Evolutionary conservation across 2,888 invertebrate genomes (phyloP).

Genomic region (Cheilosia vulpina): DNA sequence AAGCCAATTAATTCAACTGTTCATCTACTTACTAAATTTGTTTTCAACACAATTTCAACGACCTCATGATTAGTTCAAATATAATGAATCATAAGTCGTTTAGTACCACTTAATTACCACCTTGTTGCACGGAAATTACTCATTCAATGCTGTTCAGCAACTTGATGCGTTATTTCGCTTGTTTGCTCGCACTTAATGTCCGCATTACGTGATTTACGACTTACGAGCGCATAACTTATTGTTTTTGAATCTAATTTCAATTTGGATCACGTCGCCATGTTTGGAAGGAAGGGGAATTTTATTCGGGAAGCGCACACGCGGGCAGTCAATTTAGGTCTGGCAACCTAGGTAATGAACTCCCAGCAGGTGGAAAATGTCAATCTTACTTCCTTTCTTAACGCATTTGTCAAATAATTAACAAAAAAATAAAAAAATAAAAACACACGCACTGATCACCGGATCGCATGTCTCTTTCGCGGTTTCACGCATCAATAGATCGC

Average conservation of each 20-base stretch:
- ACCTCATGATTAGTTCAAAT: conserved; percentile 25
- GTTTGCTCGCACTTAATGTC: conserved; percentile 16
- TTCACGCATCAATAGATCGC: conserved; percentile 18
- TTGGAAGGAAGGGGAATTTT: conserved; percentile 22
- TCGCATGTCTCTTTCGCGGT: conserved; percentile 1
- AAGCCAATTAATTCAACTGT: background rate
- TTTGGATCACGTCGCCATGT: conserved; percentile 57
- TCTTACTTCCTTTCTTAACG: conserved; percentile 33
- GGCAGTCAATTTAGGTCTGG: conserved; percentile 1
- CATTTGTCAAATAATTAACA: background rate
- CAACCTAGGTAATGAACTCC: conserved; percentile 52
- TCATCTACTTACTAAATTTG: background rate
- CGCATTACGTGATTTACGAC: conserved; percentile 28
- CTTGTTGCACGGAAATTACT: conserved; percentile 36
- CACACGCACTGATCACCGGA: conserved; percentile 10
- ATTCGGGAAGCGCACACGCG: conserved; percentile 32
- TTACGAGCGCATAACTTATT: conserved; percentile 5
- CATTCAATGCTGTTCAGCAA: conserved; percentile 23
- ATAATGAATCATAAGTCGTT: conserved; percentile 16
- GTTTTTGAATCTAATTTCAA: conserved; percentile 30
- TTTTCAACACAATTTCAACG: background rate
- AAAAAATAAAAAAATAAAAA: background rate
- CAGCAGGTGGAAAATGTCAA: conserved; percentile 5
- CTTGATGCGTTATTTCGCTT: conserved; percentile 4
- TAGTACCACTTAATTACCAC: conserved; percentile 24